Base-by-base conservation (phyloP, 2,797 vertebrate genomes). In the Discoglossus pictus region DNA sequence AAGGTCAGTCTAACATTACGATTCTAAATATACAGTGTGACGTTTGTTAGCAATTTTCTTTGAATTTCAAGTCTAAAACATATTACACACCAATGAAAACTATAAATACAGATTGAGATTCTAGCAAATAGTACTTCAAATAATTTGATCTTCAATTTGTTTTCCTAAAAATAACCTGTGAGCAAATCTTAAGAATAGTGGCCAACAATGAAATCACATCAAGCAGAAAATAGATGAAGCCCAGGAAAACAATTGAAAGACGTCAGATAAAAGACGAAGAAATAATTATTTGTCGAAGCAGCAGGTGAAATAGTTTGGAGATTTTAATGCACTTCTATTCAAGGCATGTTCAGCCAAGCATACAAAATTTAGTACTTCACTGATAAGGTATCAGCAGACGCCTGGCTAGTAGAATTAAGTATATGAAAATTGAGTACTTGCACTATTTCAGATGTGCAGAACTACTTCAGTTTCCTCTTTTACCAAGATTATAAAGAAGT, bases 191-290 rank as follows among this genome's bases (percentile, higher is more conserved):
- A 63, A 70, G 50, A 34, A 50, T 43, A 63, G 51, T 35, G n/a
- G 36, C 35, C 44, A 38, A 40, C 43, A 21, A 47, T 50, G 25
- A 50, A 31, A 31, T 34, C 9, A 51, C 17, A 50, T 42, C 51
- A 70, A 40, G 67, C 51, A 56, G 52, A 70, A 51, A 63, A 56
- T 21, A 70, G 52, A 51, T 35, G 36, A 42, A 50, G 21, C 50
- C 62, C 23, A 48, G 66, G 59, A 69, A 61, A 62, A 62, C 59
- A 53, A 68, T 53, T 54, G 40, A 46, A 43, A 68, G 58, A 61
- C 18, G 27, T 62, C 59, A 62, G 40, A 46, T 27, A 27, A 20
- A 62, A 48, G 21, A 48, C 36, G 43, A 15, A 67, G 36, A 59
- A 58, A 67, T 53, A 34, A 70, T 56, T 48, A 24, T 47, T 47